A percentile compares a stretch with the other conserved stretches of the same genome.
phyloP scores from a whole-genome alignment of 2,888 invertebrate species.

The Acholoe squamosa region DNA sequence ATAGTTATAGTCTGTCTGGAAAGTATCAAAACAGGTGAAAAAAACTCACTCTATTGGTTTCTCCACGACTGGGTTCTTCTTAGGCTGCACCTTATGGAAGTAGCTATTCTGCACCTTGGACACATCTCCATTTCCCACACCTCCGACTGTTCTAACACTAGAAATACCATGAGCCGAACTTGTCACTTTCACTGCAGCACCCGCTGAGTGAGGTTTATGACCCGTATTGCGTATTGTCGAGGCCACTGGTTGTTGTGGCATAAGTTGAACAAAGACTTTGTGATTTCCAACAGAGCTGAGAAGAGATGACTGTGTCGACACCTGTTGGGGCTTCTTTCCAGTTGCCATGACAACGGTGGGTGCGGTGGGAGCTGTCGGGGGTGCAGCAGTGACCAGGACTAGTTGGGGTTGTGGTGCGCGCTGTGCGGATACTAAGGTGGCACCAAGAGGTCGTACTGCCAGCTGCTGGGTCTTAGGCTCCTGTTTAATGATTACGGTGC shows the following conservation, averaged over 20 bases:
- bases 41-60: constrained; percentile 35
- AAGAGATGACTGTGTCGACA: background rate
- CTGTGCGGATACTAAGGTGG: background rate
- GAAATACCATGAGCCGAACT: too few relatives aligned
- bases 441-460: background rate
- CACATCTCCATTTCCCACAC: background rate
- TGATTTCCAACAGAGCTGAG: constrained; percentile 66
- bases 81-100: background rate
- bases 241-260: constrained; percentile 39
- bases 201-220: background rate
- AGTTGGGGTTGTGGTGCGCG: background rate
- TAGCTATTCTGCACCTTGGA: background rate
- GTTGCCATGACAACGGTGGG: background rate
- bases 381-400: constrained; percentile 23
- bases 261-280: constrained; percentile 65
- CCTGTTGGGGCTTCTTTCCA: background rate
- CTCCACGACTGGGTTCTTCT: background rate
- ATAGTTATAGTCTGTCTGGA: too few relatives aligned
- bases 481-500: constrained; percentile 27
- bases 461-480: background rate
- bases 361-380: background rate
- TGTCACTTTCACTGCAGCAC: too few relatives aligned
- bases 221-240: background rate
- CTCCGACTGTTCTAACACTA: too few relatives aligned
- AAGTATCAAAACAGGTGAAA: background rate